Evolutionary conservation across 2,888 invertebrate genomes (phyloP).

Genomic region (Noctua janthe): DNA sequence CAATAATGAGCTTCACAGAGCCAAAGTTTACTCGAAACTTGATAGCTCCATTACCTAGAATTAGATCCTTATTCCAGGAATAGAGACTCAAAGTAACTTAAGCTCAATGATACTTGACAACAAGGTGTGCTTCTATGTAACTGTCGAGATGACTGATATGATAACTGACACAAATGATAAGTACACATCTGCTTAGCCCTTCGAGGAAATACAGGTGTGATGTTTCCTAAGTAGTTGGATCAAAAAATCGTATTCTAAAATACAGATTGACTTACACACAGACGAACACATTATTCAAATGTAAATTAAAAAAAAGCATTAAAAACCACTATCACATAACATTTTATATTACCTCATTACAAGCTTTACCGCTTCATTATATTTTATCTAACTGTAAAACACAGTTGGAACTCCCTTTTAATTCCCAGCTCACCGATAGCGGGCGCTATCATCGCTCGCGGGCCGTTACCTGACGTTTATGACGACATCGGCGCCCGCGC

Average conservation of each 20-base stretch:
- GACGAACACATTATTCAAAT: background rate
- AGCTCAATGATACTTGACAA: background rate
- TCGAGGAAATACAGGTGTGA: background rate
- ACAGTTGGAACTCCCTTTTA: slow-evolving; percentile 60
- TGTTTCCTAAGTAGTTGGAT: background rate
- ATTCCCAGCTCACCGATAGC: slow-evolving; percentile 47
- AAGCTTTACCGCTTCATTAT: slow-evolving; percentile 64
- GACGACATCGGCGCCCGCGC: slow-evolving; percentile 63
- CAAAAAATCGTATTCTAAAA: background rate
- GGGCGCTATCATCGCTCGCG: slow-evolving; percentile 33
- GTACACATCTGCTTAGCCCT: background rate
- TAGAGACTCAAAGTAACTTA: background rate
- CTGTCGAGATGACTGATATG: background rate
- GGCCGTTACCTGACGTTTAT: slow-evolving; percentile 53
- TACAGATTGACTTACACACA: background rate
- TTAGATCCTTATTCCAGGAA: background rate
- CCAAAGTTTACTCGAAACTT: slow-evolving; percentile 3
- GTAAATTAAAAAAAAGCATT: background rate
- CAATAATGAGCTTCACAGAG: background rate
- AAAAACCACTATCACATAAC: slow-evolving; percentile 22
- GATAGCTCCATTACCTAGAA: background rate
- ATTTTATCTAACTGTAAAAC: slow-evolving; percentile 65
- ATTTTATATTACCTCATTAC: slow-evolving; percentile 57
- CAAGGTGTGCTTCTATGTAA: background rate
- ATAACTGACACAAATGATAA: background rate